Percentiles rank a stretch among this genome's conserved stretches.
Conservation (phyloP, 2,113 vertebrate species). For the Hemiscyllium ocellatum region DNA sequence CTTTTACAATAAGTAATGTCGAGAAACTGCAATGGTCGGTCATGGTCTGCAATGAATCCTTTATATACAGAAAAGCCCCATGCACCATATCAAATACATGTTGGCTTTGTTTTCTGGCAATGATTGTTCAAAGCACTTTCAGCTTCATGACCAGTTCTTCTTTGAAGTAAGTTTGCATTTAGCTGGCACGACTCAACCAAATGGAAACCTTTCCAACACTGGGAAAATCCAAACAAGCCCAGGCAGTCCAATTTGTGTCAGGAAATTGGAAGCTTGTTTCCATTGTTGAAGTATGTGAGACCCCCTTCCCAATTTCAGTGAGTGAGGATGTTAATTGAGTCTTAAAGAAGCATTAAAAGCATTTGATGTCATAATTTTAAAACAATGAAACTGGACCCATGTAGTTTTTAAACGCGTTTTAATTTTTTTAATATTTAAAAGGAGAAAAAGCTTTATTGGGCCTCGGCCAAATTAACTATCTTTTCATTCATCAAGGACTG, state of each 20-base stretch:
- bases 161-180: constrained; percentile 27
- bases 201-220: constrained; percentile 20
- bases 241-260: constrained; percentile 21
- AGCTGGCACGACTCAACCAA: constrained; percentile 10
- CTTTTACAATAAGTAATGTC: constrained; percentile 26
- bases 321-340: constrained; percentile 18
- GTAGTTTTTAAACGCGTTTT: not conserved
- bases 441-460: not conserved
- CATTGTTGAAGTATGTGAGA: constrained; percentile 21
- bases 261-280: constrained; percentile 32
- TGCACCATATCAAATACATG: constrained; percentile 26
- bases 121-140: constrained; percentile 18
- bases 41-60: constrained; percentile 31
- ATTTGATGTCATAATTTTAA: constrained; percentile 23
- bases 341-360: constrained; percentile 27
- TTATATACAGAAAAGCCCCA: constrained; percentile 15
- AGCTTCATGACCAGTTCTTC: not conserved
- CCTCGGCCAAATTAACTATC: constrained; percentile 24
- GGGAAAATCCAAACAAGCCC: constrained; percentile 7
- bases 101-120: not conserved
- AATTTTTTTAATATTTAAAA: not conserved
- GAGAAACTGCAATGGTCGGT: constrained; percentile 16
- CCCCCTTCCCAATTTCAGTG: not conserved
- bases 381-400: constrained; percentile 22
- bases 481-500: constrained; percentile 38